Evolutionary conservation across 2,888 invertebrate species (phyloP).

Genomic region (Perithous albicinctus): DNA sequence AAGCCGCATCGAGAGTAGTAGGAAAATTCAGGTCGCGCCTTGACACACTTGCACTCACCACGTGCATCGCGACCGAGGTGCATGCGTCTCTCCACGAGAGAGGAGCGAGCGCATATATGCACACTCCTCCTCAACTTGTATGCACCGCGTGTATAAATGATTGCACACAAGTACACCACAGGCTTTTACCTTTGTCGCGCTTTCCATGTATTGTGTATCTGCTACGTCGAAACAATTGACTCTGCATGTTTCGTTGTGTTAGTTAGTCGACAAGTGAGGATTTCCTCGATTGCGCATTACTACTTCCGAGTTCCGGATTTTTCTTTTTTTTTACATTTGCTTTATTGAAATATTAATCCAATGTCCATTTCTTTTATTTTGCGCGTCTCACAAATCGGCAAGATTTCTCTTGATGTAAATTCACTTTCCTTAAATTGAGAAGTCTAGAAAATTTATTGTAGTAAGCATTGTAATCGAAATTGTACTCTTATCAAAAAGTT

Average conservation of each 20-base stretch:
- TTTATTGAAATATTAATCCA: neutral
- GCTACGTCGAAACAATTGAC: conserved; percentile 28
- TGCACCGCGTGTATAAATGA: conserved; percentile 22
- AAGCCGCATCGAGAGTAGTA: conserved; percentile 75
- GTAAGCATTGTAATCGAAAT: too few species aligned
- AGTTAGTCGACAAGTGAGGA: neutral
- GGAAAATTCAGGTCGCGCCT: conserved; percentile 85
- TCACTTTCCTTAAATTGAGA: neutral
- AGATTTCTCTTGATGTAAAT: neutral
- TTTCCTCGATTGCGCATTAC: conserved; percentile 35
- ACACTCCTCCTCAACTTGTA: neutral
- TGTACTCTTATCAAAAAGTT: too few species aligned
- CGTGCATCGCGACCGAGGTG: conserved; percentile 81
- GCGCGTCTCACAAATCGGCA: too few species aligned
- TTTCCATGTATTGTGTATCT: conserved; percentile 11
- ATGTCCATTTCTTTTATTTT: neutral
- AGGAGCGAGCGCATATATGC: conserved; percentile 39
- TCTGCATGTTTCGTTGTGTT: neutral
- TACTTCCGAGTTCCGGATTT: conserved; percentile 34
- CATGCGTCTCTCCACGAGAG: conserved; percentile 73
- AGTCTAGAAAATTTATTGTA: neutral
- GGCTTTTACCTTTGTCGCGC: conserved; percentile 42
- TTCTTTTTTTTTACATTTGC: neutral
- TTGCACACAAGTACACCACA: conserved; percentile 20
- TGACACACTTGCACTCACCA: conserved; percentile 85